Conservation (phyloP, 2,888 invertebrate species). For the Drosophila suboccidentalis region DNA sequence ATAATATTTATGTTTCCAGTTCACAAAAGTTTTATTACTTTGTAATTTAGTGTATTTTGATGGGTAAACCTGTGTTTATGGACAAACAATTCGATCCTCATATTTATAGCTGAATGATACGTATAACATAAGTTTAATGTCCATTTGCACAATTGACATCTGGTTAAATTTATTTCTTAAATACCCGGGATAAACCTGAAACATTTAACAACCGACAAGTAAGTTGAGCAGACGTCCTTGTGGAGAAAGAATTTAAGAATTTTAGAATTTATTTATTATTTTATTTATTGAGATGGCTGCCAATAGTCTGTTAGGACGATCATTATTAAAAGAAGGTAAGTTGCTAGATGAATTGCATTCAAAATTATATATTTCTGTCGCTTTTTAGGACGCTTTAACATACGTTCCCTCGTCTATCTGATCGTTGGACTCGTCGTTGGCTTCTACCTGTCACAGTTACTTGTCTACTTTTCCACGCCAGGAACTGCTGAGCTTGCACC, state of each 20-base stretch:
- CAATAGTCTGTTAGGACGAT: constrained; percentile 73
- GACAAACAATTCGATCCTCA: too few relatives aligned
- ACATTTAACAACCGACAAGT: too few relatives aligned
- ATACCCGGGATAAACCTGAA: too few relatives aligned
- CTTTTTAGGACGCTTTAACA: constrained; percentile 86
- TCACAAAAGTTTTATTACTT: not conserved
- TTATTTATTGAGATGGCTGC: constrained; percentile 65
- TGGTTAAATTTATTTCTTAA: too few relatives aligned
- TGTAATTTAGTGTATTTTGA: not conserved
- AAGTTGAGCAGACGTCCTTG: too few relatives aligned
- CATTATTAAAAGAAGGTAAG: constrained; percentile 76
- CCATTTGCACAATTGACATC: too few relatives aligned
- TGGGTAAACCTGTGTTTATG: too few relatives aligned
- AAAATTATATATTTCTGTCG: not conserved
- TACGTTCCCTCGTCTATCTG: constrained; percentile 83
- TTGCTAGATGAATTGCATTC: not conserved
- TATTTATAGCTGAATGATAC: too few relatives aligned
- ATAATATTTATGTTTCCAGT: too few relatives aligned
- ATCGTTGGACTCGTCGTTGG: constrained; percentile 85
- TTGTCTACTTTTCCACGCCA: constrained; percentile 80
- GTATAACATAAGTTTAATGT: too few relatives aligned
- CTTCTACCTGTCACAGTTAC: constrained; percentile 84
- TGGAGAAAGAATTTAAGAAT: too few relatives aligned
- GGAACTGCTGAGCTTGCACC: constrained; percentile 76
- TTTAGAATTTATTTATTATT: too few relatives aligned